Base-by-base conservation (phyloP, 2,797 vertebrate genomes). In the Poeciliopsis gracilis region DNA sequence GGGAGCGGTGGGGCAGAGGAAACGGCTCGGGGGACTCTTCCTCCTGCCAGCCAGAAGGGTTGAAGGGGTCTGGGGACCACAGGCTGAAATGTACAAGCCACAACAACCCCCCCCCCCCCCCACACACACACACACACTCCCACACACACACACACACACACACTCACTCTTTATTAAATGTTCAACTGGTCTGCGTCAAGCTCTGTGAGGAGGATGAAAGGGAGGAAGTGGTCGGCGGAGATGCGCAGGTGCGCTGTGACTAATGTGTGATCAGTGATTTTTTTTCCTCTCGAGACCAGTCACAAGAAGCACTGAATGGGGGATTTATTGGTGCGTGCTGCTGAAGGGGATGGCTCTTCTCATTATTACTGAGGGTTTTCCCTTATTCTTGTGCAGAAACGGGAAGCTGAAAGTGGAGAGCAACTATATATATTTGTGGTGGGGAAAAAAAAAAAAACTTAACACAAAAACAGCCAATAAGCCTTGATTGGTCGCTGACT, bases 231-330 rank as follows among this genome's bases (percentile, higher is more conserved):
- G 73, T 82, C 83, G 73, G 61, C 80, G 67, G 82, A 91, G 91
- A 87, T 83, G 72, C 74, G 90, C 92, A 91, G 92, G 90, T 91
- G 88, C 83, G 84, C 75, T 81, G 86, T 91, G 92, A 94, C 90
- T 93, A 89, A 93, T 91, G 84, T 90, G 79, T 82, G 90, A 93
- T 93, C 87, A 89, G 86, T 92, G 88, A 83, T 69, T 1, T 13
- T 6, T 55, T n/a, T n/a, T 67, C 12, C 30, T 51, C 76, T 84
- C 43, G 79, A 86, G 86, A 87, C 72, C 73, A 85, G 82, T 90
- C 69, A 80, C 73, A 81, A 75, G 57, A 61, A 89, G 80, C 63
- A 33, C 23, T 67, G 74, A 49, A 72, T 0, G 45, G 38, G 28
- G 66, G 25, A 16, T 30, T 57, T 33, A 82, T 23, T 73, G 0